Evolutionary conservation across 1,140 invertebrate species (phyloP), one percentile per base, ranked within the genome.

Genomic region (Bicyclus anynana): DNA sequence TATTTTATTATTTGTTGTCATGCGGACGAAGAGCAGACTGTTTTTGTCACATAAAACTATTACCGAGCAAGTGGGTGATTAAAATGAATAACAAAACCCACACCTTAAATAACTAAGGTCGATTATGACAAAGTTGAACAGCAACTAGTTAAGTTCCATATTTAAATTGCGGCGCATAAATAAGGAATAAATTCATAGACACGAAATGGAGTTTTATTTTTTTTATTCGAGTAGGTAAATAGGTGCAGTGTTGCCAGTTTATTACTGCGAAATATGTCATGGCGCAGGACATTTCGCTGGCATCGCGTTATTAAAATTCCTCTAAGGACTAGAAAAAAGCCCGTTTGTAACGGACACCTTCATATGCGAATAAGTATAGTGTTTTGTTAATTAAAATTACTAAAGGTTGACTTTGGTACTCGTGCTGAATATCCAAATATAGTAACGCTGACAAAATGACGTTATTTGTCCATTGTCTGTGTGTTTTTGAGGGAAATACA

Each of bases 341-440:
- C 58, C 42, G 58, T 60, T 60, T 54, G 58, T 54, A 60, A 60
- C 16, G 50, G 51, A 54, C 58, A 60, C 52, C 58, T 49, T 54
- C 40, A 40, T 52, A 59, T 49, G 56, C 56, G 49, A 59, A 59
- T 44, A 35, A 42, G 23, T 23, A 4, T 23, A 4, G 23, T 50
- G 55, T 51, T 50, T 49, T 57, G 33, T 27, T 55, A 55, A 55
- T 57, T 60, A 60, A 60, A 60, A 59, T 59, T 33, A 40, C 49
- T 49, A 33, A 20, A 57, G n/a, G 23, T 33, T 48, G 14, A 44
- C 50, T 40, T 42, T 37, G 21, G 16, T 21, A 35, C n/a, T n/a
- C n/a, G n/a, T n/a, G n/a, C n/a, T n/a, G n/a, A n/a, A n/a, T n/a
- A n/a, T n/a, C n/a, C n/a, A 40, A 4, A n/a, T n/a, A n/a, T n/a